phyloP scores from a whole-genome alignment of 2,113 vertebrate species.

The Chaetura pelagica region DNA sequence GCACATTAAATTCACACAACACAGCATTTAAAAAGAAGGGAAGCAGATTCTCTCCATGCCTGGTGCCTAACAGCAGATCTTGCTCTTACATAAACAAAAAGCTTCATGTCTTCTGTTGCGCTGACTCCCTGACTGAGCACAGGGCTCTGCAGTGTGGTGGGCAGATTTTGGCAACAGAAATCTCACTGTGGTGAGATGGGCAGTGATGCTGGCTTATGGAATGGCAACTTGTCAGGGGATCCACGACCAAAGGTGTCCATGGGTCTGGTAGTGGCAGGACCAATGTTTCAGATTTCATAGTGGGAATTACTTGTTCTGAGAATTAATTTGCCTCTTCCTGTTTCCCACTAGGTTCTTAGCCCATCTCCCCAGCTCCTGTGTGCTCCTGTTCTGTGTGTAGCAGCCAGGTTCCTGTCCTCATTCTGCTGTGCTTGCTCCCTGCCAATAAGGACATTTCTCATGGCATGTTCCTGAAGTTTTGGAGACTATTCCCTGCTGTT shows the following conservation, averaged over 20 bases:
- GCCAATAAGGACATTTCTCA: rapidly evolving
- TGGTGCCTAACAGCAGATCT: neutral
- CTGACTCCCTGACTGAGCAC: neutral
- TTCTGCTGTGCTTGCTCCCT: neutral
- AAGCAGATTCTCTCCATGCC: neutral
- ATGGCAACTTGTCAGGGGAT: neutral
- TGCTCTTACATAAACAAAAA: neutral
- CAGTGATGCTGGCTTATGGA: rapidly evolving
- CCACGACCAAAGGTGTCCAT: rapidly evolving
- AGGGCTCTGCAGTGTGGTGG: neutral
- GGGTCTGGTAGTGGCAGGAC: neutral
- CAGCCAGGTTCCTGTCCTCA: neutral
- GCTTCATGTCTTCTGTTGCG: neutral
- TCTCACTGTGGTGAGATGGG: rapidly evolving
- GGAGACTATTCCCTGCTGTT: neutral
- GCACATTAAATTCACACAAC: constrained; percentile 34
- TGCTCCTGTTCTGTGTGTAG: neutral
- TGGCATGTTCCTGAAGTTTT: neutral
- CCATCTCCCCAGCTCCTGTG: rapidly evolving
- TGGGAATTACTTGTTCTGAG: neutral
- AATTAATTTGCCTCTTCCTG: neutral
- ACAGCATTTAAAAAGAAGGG: constrained; percentile 8
- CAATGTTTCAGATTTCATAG: rapidly evolving
- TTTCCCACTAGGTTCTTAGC: neutral
- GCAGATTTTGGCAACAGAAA: neutral